Conservation (phyloP, 2,797 vertebrate species). For the Macropodus opercularis region DNA sequence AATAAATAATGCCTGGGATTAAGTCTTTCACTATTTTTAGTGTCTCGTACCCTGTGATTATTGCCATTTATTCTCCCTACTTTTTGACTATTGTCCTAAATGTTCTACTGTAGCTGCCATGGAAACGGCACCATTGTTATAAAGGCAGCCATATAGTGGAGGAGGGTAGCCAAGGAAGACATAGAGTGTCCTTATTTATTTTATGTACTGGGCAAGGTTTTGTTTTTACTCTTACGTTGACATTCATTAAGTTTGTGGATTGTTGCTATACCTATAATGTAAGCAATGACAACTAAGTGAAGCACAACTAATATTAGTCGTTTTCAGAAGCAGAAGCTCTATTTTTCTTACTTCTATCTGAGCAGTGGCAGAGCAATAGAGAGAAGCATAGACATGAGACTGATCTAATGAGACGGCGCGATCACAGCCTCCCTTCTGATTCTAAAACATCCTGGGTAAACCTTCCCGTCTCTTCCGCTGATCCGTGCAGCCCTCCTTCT, state of each 20-base stretch:
- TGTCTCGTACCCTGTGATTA: constrained; percentile 65
- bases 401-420: constrained; percentile 62
- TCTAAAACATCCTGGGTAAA: constrained; percentile 44
- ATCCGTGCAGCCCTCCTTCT: constrained; percentile 20
- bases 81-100: constrained; percentile 69
- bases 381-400: constrained; percentile 22
- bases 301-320: too few relatives aligned
- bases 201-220: background rate
- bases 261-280: background rate
- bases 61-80: constrained; percentile 59
- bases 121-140: constrained; percentile 72
- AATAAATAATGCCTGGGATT: constrained; percentile 77
- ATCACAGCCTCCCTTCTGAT: constrained; percentile 59
- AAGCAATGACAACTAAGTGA: too few relatives aligned
- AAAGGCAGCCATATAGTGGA: constrained; percentile 54
- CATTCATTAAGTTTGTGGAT: background rate
- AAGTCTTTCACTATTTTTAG: constrained; percentile 76
- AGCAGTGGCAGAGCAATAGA: constrained; percentile 21
- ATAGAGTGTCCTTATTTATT: constrained; percentile 34
- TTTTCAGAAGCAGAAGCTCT: constrained; percentile 9
- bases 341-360: background rate
- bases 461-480: constrained; percentile 36
- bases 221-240: constrained; percentile 7
- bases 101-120: constrained; percentile 77
- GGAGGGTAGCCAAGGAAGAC: constrained; percentile 53